These are phyloP conservation scores for Hofmannophila pseudospretella DNA, from an alignment of 2,888 invertebrate species.

Conservation along the genomic window DNA sequence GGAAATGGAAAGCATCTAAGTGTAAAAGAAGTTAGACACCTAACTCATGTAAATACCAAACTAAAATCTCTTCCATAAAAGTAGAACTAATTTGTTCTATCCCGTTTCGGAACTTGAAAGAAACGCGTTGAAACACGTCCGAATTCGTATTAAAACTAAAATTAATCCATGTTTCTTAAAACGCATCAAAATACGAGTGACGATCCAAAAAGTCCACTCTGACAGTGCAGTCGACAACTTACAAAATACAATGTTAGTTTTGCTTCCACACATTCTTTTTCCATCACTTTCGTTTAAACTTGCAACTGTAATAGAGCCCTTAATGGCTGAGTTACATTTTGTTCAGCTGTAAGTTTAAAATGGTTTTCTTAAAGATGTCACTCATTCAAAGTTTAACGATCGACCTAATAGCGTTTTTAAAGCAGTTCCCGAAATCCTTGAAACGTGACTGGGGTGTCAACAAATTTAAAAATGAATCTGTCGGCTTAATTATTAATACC, in stretches of 20 bases:
- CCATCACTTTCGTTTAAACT: too few relatives aligned
- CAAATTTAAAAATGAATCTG: conserved; percentile 68
- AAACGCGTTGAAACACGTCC: conserved; percentile 36
- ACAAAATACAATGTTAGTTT: conserved; percentile 32
- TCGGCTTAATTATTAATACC: conserved; percentile 61
- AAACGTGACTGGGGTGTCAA: conserved; percentile 72
- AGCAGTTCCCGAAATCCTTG: conserved; percentile 72
- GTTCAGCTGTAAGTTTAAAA: conserved; percentile 13
- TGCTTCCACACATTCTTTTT: conserved; percentile 6
- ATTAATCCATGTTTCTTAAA: conserved; percentile 63
- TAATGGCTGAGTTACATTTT: not conserved
- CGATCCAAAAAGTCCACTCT: conserved; percentile 60
- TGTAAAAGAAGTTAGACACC: too few relatives aligned
- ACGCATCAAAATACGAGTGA: conserved; percentile 63
- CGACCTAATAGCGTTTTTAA: conserved; percentile 72
- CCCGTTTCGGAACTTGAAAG: conserved; percentile 33
- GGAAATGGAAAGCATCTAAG: too few relatives aligned
- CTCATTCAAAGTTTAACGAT: conserved; percentile 74
- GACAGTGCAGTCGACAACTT: conserved; percentile 64
- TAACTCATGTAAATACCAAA: too few relatives aligned
- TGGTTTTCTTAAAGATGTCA: conserved; percentile 65
- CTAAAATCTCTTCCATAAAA: conserved; percentile 28
- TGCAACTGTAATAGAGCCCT: too few relatives aligned
- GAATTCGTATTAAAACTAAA: conserved; percentile 60
- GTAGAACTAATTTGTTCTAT: conserved; percentile 35